Percentiles rank a stretch among this genome's conserved stretches.
phyloP scores from a whole-genome alignment of 2,113 vertebrate species.

The Clarias gariepinus region DNA sequence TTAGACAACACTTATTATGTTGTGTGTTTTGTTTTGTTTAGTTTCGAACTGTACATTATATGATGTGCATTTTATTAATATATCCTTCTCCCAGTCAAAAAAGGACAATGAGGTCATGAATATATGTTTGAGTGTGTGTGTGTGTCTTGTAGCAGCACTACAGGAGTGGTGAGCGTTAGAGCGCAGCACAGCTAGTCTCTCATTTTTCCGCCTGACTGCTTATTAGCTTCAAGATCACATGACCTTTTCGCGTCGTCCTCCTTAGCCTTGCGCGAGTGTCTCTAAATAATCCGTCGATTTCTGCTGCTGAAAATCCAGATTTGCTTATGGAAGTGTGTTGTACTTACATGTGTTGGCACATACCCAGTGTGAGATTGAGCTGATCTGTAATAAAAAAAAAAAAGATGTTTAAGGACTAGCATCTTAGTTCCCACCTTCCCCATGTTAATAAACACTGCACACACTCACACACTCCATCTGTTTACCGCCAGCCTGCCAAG shows the following conservation, averaged over 20 bases:
- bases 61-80: too few relatives aligned
- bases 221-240: constrained; percentile 25
- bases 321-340: neutral
- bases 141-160: too few relatives aligned
- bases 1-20: too few relatives aligned
- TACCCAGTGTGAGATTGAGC: neutral
- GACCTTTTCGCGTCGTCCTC: neutral
- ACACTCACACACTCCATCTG: constrained; percentile 28
- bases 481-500: constrained; percentile 20
- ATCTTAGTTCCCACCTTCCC: neutral
- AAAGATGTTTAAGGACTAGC: neutral
- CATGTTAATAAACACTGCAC: constrained; percentile 11
- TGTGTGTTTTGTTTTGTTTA: too few relatives aligned
- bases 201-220: neutral
- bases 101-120: too few relatives aligned
- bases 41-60: too few relatives aligned
- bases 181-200: neutral
- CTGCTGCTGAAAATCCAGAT: neutral
- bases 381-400: neutral
- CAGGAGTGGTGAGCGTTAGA: too few relatives aligned
- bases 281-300: neutral
- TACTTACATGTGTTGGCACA: neutral
- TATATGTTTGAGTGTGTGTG: too few relatives aligned
- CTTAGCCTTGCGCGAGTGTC: neutral
- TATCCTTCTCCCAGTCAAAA: too few relatives aligned